Conservation (phyloP, 53 echinoderm and acorn worm species). For the Echinometra lucunter region DNA sequence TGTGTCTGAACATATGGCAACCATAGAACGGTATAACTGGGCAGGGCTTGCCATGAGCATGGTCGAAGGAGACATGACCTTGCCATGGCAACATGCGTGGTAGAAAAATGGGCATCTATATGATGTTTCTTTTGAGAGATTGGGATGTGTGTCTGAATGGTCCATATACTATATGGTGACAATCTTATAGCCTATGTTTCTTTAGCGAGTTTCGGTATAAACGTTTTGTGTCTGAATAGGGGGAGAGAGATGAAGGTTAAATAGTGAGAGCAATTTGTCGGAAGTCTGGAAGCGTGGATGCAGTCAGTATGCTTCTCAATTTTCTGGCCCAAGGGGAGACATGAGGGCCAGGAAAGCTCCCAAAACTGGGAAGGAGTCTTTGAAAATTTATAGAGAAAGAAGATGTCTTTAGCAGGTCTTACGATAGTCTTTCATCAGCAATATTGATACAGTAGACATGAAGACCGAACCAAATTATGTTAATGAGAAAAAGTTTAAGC, state of each 20-base stretch:
- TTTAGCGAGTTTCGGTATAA: too few species aligned
- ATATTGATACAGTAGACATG: not conserved
- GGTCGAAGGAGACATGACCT: too few species aligned
- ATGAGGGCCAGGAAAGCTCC: not conserved
- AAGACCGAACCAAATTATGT: not conserved
- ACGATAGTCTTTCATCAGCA: conserved; percentile 1
- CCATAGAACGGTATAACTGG: too few species aligned
- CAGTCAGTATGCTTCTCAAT: not conserved
- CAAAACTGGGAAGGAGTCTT: not conserved
- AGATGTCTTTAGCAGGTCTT: conserved; percentile 37
- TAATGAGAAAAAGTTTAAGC: not conserved
- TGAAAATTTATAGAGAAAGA: not conserved
- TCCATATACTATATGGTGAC: too few species aligned
- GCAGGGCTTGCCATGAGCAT: too few species aligned
- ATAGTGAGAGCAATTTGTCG: conserved; percentile 3
- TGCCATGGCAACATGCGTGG: too few species aligned
- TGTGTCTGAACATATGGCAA: too few species aligned
- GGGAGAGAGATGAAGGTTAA: not conserved
- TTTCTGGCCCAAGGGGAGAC: not conserved
- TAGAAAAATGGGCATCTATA: too few species aligned
- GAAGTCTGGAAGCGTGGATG: conserved; percentile 41
- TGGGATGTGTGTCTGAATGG: too few species aligned
- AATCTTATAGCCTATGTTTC: too few species aligned
- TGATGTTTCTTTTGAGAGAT: too few species aligned
- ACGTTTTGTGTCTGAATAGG: too few species aligned